Conservation (phyloP, 2,113 vertebrate species). For the Malurus elegans region DNA sequence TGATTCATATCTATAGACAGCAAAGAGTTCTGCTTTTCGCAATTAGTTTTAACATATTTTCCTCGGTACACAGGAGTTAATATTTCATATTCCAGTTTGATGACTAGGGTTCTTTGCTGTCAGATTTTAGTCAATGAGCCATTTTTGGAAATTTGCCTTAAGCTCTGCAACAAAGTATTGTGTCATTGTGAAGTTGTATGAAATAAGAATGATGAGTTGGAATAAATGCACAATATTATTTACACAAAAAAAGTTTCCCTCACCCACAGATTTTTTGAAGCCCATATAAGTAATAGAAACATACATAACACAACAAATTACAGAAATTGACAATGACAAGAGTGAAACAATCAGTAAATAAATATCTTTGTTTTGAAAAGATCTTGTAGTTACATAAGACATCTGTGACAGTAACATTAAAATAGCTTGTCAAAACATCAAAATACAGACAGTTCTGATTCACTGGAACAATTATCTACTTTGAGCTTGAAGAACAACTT, state of each 20-base stretch:
- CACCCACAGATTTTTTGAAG: not conserved
- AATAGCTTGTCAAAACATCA: constrained; percentile 39
- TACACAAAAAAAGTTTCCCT: not conserved
- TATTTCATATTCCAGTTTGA: not conserved
- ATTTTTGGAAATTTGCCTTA: not conserved
- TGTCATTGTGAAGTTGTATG: not conserved
- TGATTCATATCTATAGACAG: rapidly evolving
- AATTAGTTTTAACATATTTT: not conserved
- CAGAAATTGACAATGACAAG: not conserved
- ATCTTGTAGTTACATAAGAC: constrained; percentile 14
- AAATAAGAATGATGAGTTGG: not conserved
- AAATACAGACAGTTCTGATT: constrained; percentile 23
- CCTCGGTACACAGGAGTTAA: not conserved
- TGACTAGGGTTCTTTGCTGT: not conserved
- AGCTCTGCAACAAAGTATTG: not conserved
- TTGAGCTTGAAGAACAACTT: not conserved
- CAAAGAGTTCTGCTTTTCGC: not conserved
- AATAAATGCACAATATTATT: not conserved
- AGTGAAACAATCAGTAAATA: constrained; percentile 35
- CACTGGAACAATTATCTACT: not conserved
- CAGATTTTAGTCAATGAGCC: not conserved
- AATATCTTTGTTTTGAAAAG: not conserved
- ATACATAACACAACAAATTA: not conserved
- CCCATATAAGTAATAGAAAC: not conserved
- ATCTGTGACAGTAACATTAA: constrained; percentile 15